Conservation (phyloP, 2,113 vertebrate species). For the Hemiscyllium ocellatum region DNA sequence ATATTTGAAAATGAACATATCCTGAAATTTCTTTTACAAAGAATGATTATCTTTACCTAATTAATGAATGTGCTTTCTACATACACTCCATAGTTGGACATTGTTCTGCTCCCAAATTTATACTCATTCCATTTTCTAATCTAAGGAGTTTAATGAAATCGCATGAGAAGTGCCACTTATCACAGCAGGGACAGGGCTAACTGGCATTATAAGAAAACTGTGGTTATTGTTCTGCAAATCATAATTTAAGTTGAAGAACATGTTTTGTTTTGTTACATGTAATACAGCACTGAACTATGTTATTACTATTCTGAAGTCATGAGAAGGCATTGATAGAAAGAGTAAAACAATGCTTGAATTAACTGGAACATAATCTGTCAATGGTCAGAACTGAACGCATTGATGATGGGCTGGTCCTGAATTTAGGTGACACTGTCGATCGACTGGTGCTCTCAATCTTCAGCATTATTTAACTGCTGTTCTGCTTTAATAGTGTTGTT, state of each 20-base stretch:
- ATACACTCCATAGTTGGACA: neutral
- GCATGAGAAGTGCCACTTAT: constrained; percentile 9
- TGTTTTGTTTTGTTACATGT: neutral
- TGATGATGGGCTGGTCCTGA: neutral
- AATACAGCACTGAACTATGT: neutral
- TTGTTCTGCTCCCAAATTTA: neutral
- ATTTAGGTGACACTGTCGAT: neutral
- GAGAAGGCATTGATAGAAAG: neutral
- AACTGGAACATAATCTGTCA: neutral
- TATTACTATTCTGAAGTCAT: neutral
- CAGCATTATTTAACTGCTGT: neutral
- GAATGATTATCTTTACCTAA: neutral
- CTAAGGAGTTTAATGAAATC: neutral
- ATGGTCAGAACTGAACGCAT: neutral
- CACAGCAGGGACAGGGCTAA: neutral
- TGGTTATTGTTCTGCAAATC: neutral
- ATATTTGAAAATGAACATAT: neutral
- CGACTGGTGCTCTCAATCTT: neutral
- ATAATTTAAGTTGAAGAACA: constrained; percentile 10
- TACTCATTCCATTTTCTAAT: neutral
- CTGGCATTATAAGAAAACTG: neutral
- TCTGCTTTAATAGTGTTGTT: neutral
- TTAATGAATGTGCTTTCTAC: neutral
- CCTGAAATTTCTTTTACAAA: neutral
- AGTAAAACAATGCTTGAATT: neutral